Base-by-base conservation (phyloP, 2,797 vertebrate genomes). In the Diplodus sargus region DNA sequence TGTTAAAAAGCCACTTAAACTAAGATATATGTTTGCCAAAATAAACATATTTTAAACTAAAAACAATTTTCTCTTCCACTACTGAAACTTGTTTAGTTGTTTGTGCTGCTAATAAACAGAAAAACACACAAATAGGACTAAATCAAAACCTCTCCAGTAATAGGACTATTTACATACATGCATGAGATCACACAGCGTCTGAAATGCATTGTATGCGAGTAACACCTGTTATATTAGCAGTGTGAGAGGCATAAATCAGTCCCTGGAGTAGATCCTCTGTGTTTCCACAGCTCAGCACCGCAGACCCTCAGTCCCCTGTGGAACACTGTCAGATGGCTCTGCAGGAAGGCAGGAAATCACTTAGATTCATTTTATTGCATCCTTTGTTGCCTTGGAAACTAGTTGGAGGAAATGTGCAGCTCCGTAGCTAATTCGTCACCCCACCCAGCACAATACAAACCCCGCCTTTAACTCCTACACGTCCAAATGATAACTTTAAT, bases 341-440 rank as follows among this genome's bases (percentile, higher is more conserved):
- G 76, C 72, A 85, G 85, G 62, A 73, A 79, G 84, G 73, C 76
- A 79, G 80, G 61, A 89, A 90, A 89, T 91, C 71, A 80, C 84
- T 87, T 76, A 58, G 69, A 75, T 69, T 83, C 28, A 64, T 82
- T 91, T 90, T 90, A 90, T 88, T 91, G 91, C 93, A 89, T 92
- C 92, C 72, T 91, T 90, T 83, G 94, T 95, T 95, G 92, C 94
- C 90, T 80, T 92, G 94, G 95, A 92, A 95, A 95, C 94, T 75
- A 82, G 63, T 63, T 72, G 30, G 45, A 70, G 63, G 6, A 58
- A 85, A 80, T 70, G 70, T 57, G 70, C 72, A 75, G 48, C 66
- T 81, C 73, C 78, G 68, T 69, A 78, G 66, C 70, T 64, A 66
- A 85, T 87, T 85, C 78, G 80, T 87, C 45, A 23, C 49, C 58